Percentiles rank a stretch among this genome's conserved stretches.
Evolutionary conservation across 2,113 vertebrate genomes (phyloP).

Genomic region (Sciurus niger): DNA sequence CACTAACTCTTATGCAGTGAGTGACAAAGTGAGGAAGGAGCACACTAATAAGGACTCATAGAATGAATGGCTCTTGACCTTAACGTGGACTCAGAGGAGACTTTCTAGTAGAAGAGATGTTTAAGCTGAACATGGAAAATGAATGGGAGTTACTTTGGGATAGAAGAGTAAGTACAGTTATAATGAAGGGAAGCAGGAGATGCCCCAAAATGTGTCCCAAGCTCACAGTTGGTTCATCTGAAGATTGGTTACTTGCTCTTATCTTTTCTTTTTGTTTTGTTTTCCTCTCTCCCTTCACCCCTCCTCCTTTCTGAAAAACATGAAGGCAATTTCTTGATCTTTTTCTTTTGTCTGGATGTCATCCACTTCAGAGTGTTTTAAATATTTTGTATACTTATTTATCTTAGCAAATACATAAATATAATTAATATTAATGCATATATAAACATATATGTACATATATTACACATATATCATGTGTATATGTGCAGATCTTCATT

Average conservation of each 20-base stretch:
- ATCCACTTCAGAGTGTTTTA: neutral
- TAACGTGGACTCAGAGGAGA: neutral
- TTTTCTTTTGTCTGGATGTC: slow-evolving; percentile 16
- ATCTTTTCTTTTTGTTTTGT: neutral
- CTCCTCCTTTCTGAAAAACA: neutral
- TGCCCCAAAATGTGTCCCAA: neutral
- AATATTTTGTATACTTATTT: neutral
- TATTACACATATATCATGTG: neutral
- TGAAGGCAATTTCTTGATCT: neutral
- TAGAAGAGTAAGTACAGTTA: neutral
- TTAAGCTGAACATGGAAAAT: neutral
- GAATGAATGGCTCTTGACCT: neutral
- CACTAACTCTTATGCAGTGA: neutral
- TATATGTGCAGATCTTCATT: neutral
- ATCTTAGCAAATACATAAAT: slow-evolving; percentile 3
- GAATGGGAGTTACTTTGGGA: neutral
- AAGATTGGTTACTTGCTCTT: neutral
- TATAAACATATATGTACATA: neutral
- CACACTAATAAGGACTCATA: neutral
- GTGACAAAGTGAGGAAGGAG: neutral
- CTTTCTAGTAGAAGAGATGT: neutral
- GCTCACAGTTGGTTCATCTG: neutral
- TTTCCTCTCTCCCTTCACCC: too few species aligned
- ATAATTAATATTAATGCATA: neutral
- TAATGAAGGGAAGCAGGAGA: neutral